Percentiles rank a stretch among this genome's conserved stretches.
Conservation (phyloP, 1,140 invertebrate genomes). For the Heliconius melpomene region DNA sequence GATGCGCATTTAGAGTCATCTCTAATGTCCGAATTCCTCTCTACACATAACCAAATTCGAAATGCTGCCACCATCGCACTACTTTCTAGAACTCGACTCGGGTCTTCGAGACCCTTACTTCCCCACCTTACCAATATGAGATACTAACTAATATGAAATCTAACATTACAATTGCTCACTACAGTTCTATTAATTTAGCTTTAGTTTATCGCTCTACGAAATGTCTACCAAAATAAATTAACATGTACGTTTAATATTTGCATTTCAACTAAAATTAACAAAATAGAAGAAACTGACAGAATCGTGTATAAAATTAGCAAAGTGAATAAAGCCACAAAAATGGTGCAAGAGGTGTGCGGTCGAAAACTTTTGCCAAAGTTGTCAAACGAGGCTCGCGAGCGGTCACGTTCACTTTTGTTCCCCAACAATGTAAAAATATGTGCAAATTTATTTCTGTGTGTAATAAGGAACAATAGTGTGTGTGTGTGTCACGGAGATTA, state of each 20-base stretch:
- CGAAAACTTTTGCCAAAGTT: conserved; percentile 31
- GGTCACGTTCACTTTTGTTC: conserved; percentile 21
- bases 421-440: neutral
- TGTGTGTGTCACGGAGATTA: too few relatives aligned
- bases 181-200: neutral
- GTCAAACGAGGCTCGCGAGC: conserved; percentile 33
- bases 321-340: conserved; percentile 33
- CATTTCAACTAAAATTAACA: neutral
- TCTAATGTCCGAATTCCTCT: too few relatives aligned
- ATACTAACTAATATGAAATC: neutral
- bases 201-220: neutral
- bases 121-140: too few relatives aligned
- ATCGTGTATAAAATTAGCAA: conserved; percentile 16
- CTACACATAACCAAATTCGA: too few relatives aligned
- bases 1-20: too few relatives aligned
- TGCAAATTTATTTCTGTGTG: neutral
- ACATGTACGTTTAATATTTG: neutral
- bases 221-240: neutral
- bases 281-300: neutral
- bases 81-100: too few relatives aligned
- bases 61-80: too few relatives aligned
- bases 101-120: too few relatives aligned
- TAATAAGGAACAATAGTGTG: too few relatives aligned
- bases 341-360: conserved; percentile 26
- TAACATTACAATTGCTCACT: neutral